Evolutionary conservation across 2,797 vertebrate genomes (phyloP), one percentile per base, ranked within the genome.

Genomic region (Harpagifer antarcticus): DNA sequence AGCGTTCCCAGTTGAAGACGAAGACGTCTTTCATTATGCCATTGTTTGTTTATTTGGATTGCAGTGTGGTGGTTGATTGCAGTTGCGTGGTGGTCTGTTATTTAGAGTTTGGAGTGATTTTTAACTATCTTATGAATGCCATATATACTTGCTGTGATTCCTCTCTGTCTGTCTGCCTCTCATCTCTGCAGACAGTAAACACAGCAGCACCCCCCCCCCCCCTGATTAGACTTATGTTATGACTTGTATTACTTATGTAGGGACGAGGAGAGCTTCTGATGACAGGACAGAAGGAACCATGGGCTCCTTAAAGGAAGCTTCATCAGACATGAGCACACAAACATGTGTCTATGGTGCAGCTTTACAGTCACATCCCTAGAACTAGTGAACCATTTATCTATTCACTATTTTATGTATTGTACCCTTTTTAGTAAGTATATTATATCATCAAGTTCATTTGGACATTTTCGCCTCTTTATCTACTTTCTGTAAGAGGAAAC

Each of bases 91-190:
- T 81, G 82, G 86, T 87, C 86, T 91, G 85, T 86, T 79, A 90
- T 91, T 92, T 86, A 49, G 66, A 79, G 76, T 47, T 17, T 50
- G 79, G 85, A 92, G 87, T 67, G 86, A 91, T 91, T 92, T 91
- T 91, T 89, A 91, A 93, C 86, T 89, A 81, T 82, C 81, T 72
- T 64, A 64, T 81, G 82, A 86, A 90, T 11, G 52, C 77, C 89
- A 84, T 84, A 68, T 80, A 67, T 48, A 54, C 71, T 73, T 57
- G 33, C 33, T 37, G 56, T 71, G 50, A 66, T 58, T 43, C 62
- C 67, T 58, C 50, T 58, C 58, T 23, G 7, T 63, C 27, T 49
- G n/a, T n/a, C 17, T 63, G 37, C 54, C 44, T 23, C 57, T 72
- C 67, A 16, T 50, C 69, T 49, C 47, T 62, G 8, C 27, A 33